Base-by-base conservation (phyloP, 2,797 vertebrate species). In the Austrolebias charrua region DNA sequence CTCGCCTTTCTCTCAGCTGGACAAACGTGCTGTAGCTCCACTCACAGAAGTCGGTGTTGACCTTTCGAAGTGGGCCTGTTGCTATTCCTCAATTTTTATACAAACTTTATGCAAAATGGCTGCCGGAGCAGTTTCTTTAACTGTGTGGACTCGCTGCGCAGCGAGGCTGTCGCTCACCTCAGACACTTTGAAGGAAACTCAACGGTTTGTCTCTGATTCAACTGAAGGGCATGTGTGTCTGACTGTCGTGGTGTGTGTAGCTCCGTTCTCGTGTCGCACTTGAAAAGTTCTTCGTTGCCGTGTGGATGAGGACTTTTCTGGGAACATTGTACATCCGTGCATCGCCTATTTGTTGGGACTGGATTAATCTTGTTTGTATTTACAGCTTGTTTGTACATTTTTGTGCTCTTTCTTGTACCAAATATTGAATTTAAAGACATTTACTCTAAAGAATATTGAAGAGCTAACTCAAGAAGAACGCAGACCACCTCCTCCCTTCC, bases 21-120 rank as follows among this genome's bases (percentile, higher is more conserved):
- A 76, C 65, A 80, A 63, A 55, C 65, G 35, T 78, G 57, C 56
- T 87, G 73, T 69, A 73, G 61, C 70, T 80, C 66, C 45, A 66
- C 65, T 79, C 58, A 28, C 68, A 67, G 71, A 74, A 55, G 75
- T 69, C 35, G 10, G 8, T 12, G 58, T 63, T 72, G 60, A 73
- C 29, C 55, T 75, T 61, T 66, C 10, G 60, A 78, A 70, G 69
- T 74, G 64, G 68, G 71, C 78, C 78, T 69, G 61, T 73, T 69
- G 66, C 71, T 76, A 53, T 47, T 43, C 55, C 71, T 78, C 63
- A 68, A 82, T 35, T 40, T 86, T 88, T 86, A 80, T 87, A 84
- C 52, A 13, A 82, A 86, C 85, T 85, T 87, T 81, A 78, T 90
- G 88, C 86, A 89, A 90, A 86, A 78, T 73, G 72, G 82, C 61